Percentiles rank a stretch among this genome's conserved stretches.
phyloP scores from a whole-genome alignment of 92 coral and sea anemone species.

The Anthopleura xanthogrammica region DNA sequence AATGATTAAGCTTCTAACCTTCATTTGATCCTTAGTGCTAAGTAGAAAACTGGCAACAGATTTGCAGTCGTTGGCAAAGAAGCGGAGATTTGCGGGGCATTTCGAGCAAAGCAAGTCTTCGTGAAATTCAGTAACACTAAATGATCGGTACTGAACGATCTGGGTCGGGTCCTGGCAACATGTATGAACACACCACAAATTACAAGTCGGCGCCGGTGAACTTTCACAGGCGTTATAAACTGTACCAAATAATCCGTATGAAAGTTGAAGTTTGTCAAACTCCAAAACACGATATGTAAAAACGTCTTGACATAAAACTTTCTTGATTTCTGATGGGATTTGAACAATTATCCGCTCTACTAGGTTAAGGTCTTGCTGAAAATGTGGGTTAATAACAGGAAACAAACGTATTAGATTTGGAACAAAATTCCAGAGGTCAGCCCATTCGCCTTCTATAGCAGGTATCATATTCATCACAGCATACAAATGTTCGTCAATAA shows the following conservation, averaged over 20 bases:
- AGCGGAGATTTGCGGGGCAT: too few species aligned
- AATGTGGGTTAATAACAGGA: neutral
- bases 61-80: too few species aligned
- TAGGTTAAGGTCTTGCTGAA: neutral
- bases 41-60: too few species aligned
- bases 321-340: neutral
- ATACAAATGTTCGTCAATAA: neutral
- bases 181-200: neutral
- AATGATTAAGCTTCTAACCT: constrained; percentile 22
- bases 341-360: neutral
- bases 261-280: neutral
- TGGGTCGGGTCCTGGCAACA: neutral
- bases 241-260: neutral
- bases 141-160: neutral
- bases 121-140: neutral
- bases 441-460: neutral
- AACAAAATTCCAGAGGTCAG: neutral
- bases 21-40: neutral
- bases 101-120: neutral
- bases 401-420: neutral
- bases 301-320: neutral
- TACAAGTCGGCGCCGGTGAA: neutral
- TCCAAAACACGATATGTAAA: neutral
- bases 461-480: neutral
- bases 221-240: neutral